These are phyloP conservation scores for Sebastiscus albofasciatus DNA, from an alignment of 2,797 vertebrate species.

Conservation along the genomic window DNA sequence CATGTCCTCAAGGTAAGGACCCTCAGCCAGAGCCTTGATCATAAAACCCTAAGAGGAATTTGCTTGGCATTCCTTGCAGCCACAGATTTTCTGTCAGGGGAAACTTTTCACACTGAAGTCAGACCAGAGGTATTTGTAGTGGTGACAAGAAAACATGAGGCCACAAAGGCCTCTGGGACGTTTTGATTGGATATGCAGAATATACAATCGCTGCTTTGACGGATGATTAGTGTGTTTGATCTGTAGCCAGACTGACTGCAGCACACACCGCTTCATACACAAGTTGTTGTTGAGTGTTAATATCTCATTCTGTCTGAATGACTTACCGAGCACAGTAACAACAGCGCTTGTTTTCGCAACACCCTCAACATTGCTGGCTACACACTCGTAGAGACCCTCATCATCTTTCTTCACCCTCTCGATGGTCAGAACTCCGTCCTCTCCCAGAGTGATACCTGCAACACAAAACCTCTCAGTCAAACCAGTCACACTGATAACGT, in stretches of 20 bases:
- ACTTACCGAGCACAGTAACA: constrained; percentile 89
- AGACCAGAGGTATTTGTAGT: constrained; percentile 58
- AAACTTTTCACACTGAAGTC: constrained; percentile 57
- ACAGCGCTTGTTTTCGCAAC: constrained; percentile 84
- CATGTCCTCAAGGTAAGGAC: constrained; percentile 75
- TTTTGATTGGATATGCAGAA: constrained; percentile 35
- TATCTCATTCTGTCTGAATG: neutral
- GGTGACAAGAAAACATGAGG: constrained; percentile 54
- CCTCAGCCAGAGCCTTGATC: constrained; percentile 65
- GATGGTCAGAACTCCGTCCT: constrained; percentile 85
- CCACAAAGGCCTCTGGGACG: neutral
- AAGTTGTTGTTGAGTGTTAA: neutral
- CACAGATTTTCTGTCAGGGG: constrained; percentile 59
- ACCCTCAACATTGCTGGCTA: constrained; percentile 86
- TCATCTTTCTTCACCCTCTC: constrained; percentile 94
- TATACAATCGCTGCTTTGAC: neutral
- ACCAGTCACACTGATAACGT: neutral
- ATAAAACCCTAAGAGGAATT: constrained; percentile 81
- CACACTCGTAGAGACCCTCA: constrained; percentile 90
- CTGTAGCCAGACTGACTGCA: neutral
- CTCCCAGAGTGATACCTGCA: constrained; percentile 87
- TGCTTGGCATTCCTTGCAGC: constrained; percentile 74
- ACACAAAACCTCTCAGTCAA: constrained; percentile 26
- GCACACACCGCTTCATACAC: neutral
- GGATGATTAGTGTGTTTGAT: constrained; percentile 11